Percentiles rank a stretch among this genome's conserved stretches.
These are phyloP conservation scores for Camelus dromedarius DNA, from an alignment of 2,113 vertebrate species.

Conservation along the genomic window DNA sequence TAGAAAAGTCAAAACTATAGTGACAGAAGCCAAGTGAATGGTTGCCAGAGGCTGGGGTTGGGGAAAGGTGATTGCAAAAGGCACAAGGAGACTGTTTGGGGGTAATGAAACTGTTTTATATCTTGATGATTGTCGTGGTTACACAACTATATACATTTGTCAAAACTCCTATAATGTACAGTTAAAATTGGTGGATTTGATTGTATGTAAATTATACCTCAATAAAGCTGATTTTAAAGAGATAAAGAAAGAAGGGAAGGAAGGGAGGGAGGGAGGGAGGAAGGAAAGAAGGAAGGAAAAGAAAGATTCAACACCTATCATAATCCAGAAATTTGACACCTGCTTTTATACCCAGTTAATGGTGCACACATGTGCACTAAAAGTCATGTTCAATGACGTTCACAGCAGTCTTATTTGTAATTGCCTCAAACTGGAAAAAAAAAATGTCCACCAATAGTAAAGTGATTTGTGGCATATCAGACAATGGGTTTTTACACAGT, in stretches of 20 bases:
- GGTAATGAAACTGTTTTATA: background rate
- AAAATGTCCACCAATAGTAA: background rate
- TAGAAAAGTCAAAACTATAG: background rate
- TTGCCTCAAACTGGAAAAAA: background rate
- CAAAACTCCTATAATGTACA: background rate
- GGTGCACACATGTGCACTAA: too few relatives aligned
- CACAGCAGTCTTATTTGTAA: background rate
- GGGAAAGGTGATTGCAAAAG: background rate
- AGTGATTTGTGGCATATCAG: too few relatives aligned
- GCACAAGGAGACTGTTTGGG: background rate
- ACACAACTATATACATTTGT: background rate
- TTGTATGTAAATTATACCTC: background rate
- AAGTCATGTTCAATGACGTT: background rate
- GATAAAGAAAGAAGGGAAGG: background rate
- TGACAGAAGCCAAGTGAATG: background rate
- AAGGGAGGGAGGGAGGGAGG: rapidly evolving
- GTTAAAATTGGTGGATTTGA: background rate
- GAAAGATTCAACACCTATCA: background rate
- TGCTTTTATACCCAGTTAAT: background rate
- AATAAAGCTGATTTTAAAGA: background rate
- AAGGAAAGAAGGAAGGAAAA: background rate
- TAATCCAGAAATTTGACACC: background rate
- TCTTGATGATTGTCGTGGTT: background rate
- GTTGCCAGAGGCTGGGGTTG: background rate
- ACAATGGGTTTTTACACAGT: background rate